Percentiles rank a stretch among this genome's conserved stretches.
phyloP scores from a whole-genome alignment of 2,888 invertebrate species.

The Lacanobia wlatinum region DNA sequence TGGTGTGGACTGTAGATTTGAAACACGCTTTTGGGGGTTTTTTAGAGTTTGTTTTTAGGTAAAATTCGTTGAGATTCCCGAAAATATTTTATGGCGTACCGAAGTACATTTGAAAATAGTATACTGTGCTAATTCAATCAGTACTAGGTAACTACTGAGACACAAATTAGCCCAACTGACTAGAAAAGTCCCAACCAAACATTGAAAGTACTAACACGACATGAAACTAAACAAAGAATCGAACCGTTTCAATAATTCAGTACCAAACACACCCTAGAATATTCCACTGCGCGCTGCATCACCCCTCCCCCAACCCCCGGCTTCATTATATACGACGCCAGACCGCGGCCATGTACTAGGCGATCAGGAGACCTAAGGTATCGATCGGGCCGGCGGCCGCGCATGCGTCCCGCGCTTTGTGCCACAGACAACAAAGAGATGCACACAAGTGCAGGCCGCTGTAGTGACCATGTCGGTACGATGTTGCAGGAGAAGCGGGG shows the following conservation, averaged over 20 bases:
- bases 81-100: too few species aligned
- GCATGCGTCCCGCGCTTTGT: conserved; percentile 46
- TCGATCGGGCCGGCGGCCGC: conserved; percentile 15
- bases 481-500: conserved; percentile 9
- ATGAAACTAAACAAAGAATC: background rate
- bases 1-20: too few species aligned
- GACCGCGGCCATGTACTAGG: conserved; percentile 24
- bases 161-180: background rate
- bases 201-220: background rate
- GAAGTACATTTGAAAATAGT: too few species aligned
- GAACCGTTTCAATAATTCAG: conserved; percentile 13
- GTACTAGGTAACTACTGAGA: background rate
- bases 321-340: background rate
- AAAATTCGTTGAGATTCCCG: too few species aligned
- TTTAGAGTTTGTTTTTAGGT: too few species aligned
- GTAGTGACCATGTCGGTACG: conserved; percentile 2
- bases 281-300: background rate
- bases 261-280: background rate
- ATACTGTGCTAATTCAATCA: too few species aligned
- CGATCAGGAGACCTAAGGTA: conserved; percentile 16
- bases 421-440: conserved; percentile 14
- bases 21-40: too few species aligned
- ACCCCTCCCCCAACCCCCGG: background rate
- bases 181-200: background rate
- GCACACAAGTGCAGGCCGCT: conserved; percentile 33